Percentiles rank a stretch among this genome's conserved stretches.
Evolutionary conservation across 2,888 invertebrate species (phyloP).

Genomic region (Lapara coniferarum): DNA sequence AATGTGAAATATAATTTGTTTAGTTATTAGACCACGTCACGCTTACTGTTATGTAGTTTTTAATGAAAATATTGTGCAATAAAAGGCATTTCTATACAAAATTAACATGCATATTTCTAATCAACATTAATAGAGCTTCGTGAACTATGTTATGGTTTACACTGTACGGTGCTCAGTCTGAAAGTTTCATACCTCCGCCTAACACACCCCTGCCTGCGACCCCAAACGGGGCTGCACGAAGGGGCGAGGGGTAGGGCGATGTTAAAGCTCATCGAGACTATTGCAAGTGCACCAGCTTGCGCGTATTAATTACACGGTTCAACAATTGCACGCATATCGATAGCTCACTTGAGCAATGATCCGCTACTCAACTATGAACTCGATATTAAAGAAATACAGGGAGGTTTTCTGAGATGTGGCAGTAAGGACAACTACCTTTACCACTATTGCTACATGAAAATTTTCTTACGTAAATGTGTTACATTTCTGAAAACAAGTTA

Average conservation of each 20-base stretch:
- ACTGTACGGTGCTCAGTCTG: constrained; percentile 43
- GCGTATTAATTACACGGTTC: constrained; percentile 35
- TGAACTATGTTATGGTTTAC: neutral
- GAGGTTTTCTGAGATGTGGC: too few relatives aligned
- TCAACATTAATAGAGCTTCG: neutral
- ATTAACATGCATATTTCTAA: neutral
- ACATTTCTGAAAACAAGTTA: too few relatives aligned
- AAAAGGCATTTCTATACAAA: too few relatives aligned
- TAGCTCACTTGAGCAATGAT: neutral
- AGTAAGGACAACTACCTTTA: too few relatives aligned
- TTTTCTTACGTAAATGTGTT: too few relatives aligned
- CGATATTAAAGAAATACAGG: too few relatives aligned
- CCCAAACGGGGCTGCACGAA: constrained; percentile 44
- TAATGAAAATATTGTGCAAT: too few relatives aligned
- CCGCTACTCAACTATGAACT: too few relatives aligned
- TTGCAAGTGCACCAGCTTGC: constrained; percentile 34
- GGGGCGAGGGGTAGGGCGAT: constrained; percentile 45
- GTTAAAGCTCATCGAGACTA: constrained; percentile 42
- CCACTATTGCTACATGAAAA: too few relatives aligned
- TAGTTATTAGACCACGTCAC: neutral
- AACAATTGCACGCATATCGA: constrained; percentile 20
- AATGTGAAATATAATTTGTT: constrained; percentile 33
- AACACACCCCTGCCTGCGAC: constrained; percentile 44
- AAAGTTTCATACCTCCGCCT: constrained; percentile 69
- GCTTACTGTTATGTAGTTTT: neutral